Conservation (phyloP, 2,113 vertebrate genomes). For the Proteles cristata region DNA sequence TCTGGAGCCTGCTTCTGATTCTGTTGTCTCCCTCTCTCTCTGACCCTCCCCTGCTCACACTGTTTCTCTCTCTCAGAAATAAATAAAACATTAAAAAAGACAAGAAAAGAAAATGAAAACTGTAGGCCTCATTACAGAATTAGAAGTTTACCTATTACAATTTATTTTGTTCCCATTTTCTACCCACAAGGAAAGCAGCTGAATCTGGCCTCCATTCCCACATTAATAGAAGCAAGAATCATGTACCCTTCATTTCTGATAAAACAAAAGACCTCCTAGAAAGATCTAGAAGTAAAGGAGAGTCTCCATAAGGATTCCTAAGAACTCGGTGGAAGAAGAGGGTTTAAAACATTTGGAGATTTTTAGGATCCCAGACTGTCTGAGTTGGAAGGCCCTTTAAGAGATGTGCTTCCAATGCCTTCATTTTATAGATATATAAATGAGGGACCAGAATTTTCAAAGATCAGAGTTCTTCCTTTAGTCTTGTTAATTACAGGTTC, state of each 20-base stretch:
- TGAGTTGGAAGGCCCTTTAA: constrained; percentile 11
- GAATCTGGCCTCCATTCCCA: background rate
- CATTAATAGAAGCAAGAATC: background rate
- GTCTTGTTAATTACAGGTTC: constrained; percentile 66
- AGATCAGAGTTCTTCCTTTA: constrained; percentile 50
- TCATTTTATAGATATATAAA: constrained; percentile 40
- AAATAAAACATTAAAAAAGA: no score
- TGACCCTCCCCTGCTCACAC: no score
- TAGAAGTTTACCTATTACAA: background rate
- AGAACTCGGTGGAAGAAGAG: background rate
- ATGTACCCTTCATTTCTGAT: background rate
- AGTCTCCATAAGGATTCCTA: background rate
- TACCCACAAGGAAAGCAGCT: background rate
- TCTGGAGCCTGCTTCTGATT: no score
- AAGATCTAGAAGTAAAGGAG: background rate
- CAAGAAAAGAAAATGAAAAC: background rate
- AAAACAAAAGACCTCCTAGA: constrained; percentile 7
- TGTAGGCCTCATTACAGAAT: background rate
- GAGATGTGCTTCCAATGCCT: background rate
- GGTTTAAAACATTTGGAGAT: background rate
- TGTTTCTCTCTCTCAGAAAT: no score
- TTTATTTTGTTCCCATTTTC: background rate
- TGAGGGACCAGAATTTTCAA: constrained; percentile 43
- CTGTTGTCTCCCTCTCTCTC: no score
- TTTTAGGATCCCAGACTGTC: background rate